Percentiles rank a stretch among this genome's conserved stretches.
These are phyloP conservation scores for Wiebesia pumilae DNA, from an alignment of 1,140 invertebrate species.

Conservation along the genomic window DNA sequence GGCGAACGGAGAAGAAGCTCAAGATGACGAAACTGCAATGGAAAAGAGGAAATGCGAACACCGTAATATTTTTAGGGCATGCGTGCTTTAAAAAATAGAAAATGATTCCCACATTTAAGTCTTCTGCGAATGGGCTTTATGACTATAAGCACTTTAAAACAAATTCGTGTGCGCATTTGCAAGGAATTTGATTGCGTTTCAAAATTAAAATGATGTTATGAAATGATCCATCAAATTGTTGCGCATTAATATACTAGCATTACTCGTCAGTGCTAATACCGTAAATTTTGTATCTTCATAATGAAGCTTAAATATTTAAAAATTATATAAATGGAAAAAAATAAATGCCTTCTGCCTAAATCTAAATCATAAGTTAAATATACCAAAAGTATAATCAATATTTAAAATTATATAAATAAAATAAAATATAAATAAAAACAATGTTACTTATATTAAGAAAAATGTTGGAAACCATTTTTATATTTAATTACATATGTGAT, in stretches of 20 bases:
- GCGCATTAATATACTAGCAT: background rate
- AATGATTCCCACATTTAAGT: background rate
- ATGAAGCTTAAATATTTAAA: no score
- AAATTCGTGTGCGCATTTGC: background rate
- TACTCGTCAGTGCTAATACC: background rate
- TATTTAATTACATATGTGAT: no score
- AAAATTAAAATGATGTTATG: background rate
- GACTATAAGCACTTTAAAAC: background rate
- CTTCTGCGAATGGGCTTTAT: background rate
- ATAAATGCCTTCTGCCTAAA: no score
- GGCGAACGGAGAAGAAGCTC: background rate
- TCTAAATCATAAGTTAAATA: no score
- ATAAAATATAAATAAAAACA: no score
- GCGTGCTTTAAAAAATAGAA: background rate
- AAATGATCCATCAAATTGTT: background rate
- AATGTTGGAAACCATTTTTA: no score
- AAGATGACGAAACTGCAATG: constrained; percentile 9
- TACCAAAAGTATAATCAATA: no score
- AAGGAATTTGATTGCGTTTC: background rate
- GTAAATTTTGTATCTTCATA: background rate
- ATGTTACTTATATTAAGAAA: no score
- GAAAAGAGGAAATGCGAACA: constrained; percentile 28
- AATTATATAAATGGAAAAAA: no score
- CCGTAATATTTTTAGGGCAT: constrained; percentile 24
- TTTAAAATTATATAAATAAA: no score